phyloP scores from a whole-genome alignment of 2,888 invertebrate species.

The Muschampia plurimacula region DNA sequence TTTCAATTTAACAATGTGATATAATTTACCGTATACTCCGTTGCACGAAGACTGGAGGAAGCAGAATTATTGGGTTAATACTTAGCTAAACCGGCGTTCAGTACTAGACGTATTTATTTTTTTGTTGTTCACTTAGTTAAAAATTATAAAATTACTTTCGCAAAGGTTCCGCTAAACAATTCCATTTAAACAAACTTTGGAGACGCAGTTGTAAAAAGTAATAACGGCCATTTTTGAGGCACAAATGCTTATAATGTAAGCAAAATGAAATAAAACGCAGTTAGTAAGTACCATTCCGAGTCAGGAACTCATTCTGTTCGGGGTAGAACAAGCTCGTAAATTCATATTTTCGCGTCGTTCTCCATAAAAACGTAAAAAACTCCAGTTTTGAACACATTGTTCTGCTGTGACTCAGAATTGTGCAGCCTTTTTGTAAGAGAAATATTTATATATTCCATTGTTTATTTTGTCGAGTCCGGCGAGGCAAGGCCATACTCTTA shows the following conservation, averaged over 20 bases:
- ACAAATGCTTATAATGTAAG: constrained; percentile 67
- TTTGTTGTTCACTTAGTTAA: not conserved
- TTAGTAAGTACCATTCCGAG: constrained; percentile 66
- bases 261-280: constrained; percentile 58
- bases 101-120: not conserved
- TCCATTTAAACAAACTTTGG: constrained; percentile 14
- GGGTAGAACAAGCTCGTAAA: constrained; percentile 63
- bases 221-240: constrained; percentile 56
- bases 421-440: constrained; percentile 23
- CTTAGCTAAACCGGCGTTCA: no score
- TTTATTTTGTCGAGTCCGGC: constrained; percentile 12
- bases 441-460: constrained; percentile 6
- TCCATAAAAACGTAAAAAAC: constrained; percentile 67
- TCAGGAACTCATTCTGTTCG: constrained; percentile 66
- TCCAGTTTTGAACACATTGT: constrained; percentile 63
- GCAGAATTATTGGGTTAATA: no score
- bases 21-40: no score
- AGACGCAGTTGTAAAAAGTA: constrained; percentile 50
- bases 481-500: not conserved
- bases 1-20: no score
- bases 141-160: constrained; percentile 11
- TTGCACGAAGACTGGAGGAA: no score
- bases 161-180: constrained; percentile 8
- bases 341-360: constrained; percentile 68
- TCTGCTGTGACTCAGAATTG: constrained; percentile 53